Percentiles rank a stretch among this genome's conserved stretches.
Evolutionary conservation across 2,113 vertebrate genomes (phyloP).

Genomic region (Atrichornis clamosus): DNA sequence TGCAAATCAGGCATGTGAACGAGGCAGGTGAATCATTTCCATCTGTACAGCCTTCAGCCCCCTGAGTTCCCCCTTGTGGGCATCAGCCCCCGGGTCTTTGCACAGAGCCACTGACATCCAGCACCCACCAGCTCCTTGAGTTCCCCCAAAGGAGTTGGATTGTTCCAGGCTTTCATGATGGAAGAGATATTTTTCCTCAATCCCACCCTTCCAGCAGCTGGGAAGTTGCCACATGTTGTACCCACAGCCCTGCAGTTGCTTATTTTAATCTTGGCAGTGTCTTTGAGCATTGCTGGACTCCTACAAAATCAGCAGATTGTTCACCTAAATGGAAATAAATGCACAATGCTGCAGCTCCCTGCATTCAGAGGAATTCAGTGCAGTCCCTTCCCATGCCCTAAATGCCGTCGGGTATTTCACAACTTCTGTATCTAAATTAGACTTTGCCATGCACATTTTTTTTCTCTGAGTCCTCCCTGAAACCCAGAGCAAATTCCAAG

Average conservation of each 20-base stretch:
- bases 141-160: neutral
- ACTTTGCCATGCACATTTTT: neutral
- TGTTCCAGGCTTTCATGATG: neutral
- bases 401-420: neutral
- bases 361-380: fast-evolving
- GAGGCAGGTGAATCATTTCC: neutral
- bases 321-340: neutral
- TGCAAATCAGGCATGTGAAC: neutral
- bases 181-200: neutral
- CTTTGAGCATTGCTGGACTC: neutral
- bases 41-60: neutral
- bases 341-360: neutral
- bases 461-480: neutral
- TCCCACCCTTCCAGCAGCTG: neutral
- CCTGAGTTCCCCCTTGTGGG: neutral
- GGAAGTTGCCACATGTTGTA: neutral
- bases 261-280: neutral
- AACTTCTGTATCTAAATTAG: neutral
- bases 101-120: neutral
- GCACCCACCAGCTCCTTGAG: neutral
- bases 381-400: neutral
- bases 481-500: neutral
- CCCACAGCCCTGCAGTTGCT: neutral
- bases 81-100: neutral
- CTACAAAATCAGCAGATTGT: neutral